Evolutionary conservation across 2,797 vertebrate species (phyloP), one percentile per base, ranked within the genome.

Genomic region (Vultur gryphus): DNA sequence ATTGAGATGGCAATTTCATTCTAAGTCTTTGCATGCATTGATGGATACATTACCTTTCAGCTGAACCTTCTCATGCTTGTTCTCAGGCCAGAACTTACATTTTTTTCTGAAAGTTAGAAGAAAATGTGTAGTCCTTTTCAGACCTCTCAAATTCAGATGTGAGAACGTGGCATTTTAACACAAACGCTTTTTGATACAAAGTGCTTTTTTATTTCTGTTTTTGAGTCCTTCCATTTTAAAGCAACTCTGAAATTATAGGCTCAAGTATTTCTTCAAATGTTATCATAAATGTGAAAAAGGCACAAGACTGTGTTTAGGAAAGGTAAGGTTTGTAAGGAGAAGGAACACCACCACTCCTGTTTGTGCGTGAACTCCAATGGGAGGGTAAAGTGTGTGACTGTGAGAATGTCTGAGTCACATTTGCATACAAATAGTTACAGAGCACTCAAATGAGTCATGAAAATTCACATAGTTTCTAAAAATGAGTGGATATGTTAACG

Each of bases 381-480:
- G 39, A 96, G 89, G 46, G 46, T 51, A 51, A 91, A 88, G 58
- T 67, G 69, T 81, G 82, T 86, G 80, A 90, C 72, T 89, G 46
- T 66, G 77, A 93, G 85, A 95, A 95, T 73, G 83, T 70, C 72
- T 91, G 54, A 86, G 31, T 62, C 87, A 86, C 43, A 95, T 96
- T 91, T 96, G 87, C 95, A 95, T 95, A 95, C 91, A 94, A 97
- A 93, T 96, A 86, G 91, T 95, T 96, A 76, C 67, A 72, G 66
- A 96, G 85, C 87, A 87, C 83, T 86, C 91, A 93, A 88, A 89
- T 95, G 91, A 96, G 82, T 96, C 94, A 97, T 72, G 87, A 96
- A 94, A 96, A 96, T 95, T 91, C 95, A 91, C 87, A 78, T n/a
- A 41, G 69, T 84, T 91, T 96, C 94, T 93, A 90, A 96, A 96